phyloP scores from a whole-genome alignment of 2,888 invertebrate genomes.

The Harpalus rubripes region DNA sequence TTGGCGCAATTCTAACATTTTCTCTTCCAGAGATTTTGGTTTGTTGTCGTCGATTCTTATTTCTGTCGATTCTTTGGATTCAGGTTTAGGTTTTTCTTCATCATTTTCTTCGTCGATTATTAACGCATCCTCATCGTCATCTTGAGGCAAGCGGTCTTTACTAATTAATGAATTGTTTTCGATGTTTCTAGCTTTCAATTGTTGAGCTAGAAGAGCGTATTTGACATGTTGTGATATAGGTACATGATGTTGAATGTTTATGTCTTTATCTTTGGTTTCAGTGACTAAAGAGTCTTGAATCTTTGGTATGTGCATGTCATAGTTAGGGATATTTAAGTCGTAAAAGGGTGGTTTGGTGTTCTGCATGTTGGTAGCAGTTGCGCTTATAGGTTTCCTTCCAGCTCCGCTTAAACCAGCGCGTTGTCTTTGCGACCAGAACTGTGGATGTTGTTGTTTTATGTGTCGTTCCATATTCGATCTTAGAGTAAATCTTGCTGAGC shows the following conservation, averaged over 20 bases:
- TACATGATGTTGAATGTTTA: conserved; percentile 46
- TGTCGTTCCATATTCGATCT: conserved; percentile 97
- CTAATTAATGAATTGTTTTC: conserved; percentile 69
- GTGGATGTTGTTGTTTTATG: conserved; percentile 95
- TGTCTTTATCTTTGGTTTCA: conserved; percentile 72
- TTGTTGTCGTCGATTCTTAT: conserved; percentile 68
- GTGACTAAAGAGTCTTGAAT: conserved; percentile 71
- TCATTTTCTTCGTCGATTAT: conserved; percentile 84
- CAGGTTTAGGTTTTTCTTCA: conserved; percentile 70
- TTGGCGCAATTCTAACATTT: conserved; percentile 70
- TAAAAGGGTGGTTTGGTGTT: conserved; percentile 72
- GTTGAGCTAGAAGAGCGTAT: conserved; percentile 88
- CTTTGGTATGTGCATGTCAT: conserved; percentile 72
- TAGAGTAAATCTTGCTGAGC: conserved; percentile 93
- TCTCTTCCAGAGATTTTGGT: conserved; percentile 65
- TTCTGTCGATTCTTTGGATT: conserved; percentile 71
- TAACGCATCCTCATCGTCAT: conserved; percentile 83
- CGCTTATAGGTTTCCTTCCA: conserved; percentile 77
- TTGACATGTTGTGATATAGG: conserved; percentile 84
- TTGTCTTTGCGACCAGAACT: conserved; percentile 91
- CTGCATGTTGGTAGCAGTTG: conserved; percentile 68
- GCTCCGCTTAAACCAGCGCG: conserved; percentile 80
- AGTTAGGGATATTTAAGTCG: conserved; percentile 73
- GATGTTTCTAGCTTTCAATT: conserved; percentile 82
- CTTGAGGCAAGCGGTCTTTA: conserved; percentile 54